Evolutionary conservation across 2,113 vertebrate species (phyloP), one percentile per base, ranked within the genome.

Genomic region (Corydoras sp.): DNA sequence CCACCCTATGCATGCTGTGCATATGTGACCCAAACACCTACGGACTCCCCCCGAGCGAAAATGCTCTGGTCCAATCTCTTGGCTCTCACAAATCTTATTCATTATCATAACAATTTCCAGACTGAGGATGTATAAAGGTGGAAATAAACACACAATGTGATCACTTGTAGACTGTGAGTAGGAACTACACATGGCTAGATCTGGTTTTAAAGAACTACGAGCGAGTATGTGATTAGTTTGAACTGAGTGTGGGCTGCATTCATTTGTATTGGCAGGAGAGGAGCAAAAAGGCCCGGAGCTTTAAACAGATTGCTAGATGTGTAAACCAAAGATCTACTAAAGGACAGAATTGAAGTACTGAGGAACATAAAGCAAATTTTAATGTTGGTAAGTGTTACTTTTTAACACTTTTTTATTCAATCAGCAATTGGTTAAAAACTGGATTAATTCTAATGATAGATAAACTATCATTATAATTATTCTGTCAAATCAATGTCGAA

Each of bases 21-120:
- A 72, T 62, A 68, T 63, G 58, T 69, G 69, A 78, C 68, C 73
- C 69, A 65, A 74, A 78, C 73, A 78, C 69, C 73, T 65, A 72
- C 69, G 62, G 74, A 76, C n/a, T 58, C 54, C n/a, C 73, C 64
- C 62, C 74, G 18, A 43, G 63, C 51, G 54, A 74, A 62, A 64
- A 53, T 58, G 31, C 62, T 60, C 35, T 31, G 65, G 60, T 58
- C 77, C 77, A 72, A 72, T 79, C 77, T 43, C 54, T 49, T 13
- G 70, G 65, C 59, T 62, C 62, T 64, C 49, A 32, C 50, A 75
- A 71, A 75, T 62, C 72, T 61, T 18, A 49, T 59, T 79, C 77
- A 79, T 79, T 75, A 75, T 55, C 77, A 75, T 72, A 75, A 64
- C 77, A 69, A 68, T 64, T 62, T 65, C 69, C 68, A 50, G 54